Base-by-base conservation (phyloP, 30 jellyfish, hydroid and myxozoan species). In the Pelagia noctiluca region DNA sequence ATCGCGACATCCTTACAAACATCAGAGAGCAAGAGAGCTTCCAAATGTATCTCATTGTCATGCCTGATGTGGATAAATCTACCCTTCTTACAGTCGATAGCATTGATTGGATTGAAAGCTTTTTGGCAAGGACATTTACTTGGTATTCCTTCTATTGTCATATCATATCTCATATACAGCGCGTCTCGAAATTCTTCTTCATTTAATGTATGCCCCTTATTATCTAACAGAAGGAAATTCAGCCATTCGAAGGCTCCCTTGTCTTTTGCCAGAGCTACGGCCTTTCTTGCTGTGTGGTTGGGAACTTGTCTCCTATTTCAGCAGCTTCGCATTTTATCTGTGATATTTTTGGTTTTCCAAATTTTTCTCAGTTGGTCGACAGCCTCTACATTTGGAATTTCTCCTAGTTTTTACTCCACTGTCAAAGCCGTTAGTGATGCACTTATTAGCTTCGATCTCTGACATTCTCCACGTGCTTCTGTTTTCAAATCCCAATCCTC, bases 1-100 rank as follows among this genome's bases (percentile, higher is more conserved):
- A 70, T 70, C 29, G 48, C 82, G 22, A 70, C 82, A 70, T 70
- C 67, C 13, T 63, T 70, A n/a, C 82, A 46, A 2, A 70, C 82
- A 2, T 35, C 74, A 19, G 35, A 28, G 72, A 28, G 73, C 35
- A 35, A 46, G 32, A 10, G 28, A 13, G 72, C 25, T 30, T 30
- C 57, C 61, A 30, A 65, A n/a, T 19, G 12, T 24, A 10, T 54
- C 22, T 5, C 22, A 63, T 60, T 60, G 35, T 60, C 72, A n/a
- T 60, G 72, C 11, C 34, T 60, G 23, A 60, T 60, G 30, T 60
- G 72, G 30, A 70, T 70, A 35, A 70, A 70, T 35, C 82, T 71
- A 35, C 82, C 82, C 67, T 35, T 70, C 28, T 63, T 63, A 29
- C 76, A 63, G 76, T 63, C 16, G 49, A 63, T 63, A 33, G 82